Evolutionary conservation across 2,888 invertebrate genomes (phyloP).

Genomic region (Drosophila paranaensis): DNA sequence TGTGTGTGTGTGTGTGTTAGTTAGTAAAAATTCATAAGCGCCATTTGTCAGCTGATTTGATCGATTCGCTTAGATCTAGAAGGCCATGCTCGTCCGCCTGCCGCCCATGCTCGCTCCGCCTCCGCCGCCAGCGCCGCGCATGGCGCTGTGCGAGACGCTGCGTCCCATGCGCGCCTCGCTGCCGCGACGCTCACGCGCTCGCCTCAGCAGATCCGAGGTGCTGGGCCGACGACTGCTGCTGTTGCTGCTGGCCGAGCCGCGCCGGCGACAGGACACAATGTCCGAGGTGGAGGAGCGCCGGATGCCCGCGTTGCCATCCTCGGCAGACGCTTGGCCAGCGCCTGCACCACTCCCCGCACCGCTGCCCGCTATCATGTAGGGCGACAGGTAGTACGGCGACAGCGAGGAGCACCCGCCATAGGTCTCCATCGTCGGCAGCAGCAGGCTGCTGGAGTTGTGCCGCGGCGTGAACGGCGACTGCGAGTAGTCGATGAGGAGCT

Average conservation of each 20-base stretch:
- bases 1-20: conserved; percentile 23
- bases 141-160: conserved; percentile 83
- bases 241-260: conserved; percentile 72
- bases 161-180: conserved; percentile 84
- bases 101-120: conserved; percentile 73
- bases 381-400: conserved; percentile 84
- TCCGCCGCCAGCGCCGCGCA: conserved; percentile 60
- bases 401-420: conserved; percentile 58
- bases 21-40: conserved; percentile 72
- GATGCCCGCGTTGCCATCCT: conserved; percentile 67
- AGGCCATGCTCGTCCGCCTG: conserved; percentile 85
- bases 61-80: conserved; percentile 55
- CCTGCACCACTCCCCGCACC: conserved; percentile 14
- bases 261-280: conserved; percentile 80
- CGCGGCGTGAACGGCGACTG: conserved; percentile 82
- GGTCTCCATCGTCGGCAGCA: conserved; percentile 73
- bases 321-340: not conserved
- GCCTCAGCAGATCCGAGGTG: conserved; percentile 83
- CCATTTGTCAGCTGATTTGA: conserved; percentile 68
- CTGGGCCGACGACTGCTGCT: conserved; percentile 83
- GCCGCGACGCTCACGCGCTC: conserved; percentile 83
- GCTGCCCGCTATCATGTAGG: conserved; percentile 55
- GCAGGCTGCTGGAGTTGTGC: conserved; percentile 76
- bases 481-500: conserved; percentile 80
- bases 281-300: conserved; percentile 85